Percentiles rank a stretch among this genome's conserved stretches.
Evolutionary conservation across 2,113 vertebrate genomes (phyloP).

Genomic region (Piprites chloris): DNA sequence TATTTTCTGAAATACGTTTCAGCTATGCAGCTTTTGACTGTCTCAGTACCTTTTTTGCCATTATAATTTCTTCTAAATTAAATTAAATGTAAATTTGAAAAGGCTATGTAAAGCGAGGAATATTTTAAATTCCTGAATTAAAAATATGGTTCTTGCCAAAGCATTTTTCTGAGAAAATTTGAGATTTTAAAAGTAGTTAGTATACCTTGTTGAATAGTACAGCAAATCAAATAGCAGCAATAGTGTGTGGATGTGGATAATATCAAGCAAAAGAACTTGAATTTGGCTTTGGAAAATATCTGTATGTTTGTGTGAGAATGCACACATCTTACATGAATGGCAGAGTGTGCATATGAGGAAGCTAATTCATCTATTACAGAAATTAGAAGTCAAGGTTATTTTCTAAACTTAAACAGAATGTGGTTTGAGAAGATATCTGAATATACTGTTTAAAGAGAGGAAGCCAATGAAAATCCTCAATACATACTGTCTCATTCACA

Average conservation of each 20-base stretch:
- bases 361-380: constrained; percentile 31
- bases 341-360: neutral
- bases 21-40: constrained; percentile 4
- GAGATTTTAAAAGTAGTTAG: neutral
- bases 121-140: neutral
- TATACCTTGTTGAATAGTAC: neutral
- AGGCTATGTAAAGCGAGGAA: neutral
- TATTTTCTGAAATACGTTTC: constrained; percentile 46
- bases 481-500: neutral
- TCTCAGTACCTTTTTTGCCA: neutral
- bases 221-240: neutral
- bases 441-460: neutral
- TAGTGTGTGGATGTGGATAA: neutral
- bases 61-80: neutral
- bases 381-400: constrained; percentile 36
- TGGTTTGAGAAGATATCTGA: neutral
- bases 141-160: neutral
- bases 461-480: constrained; percentile 14
- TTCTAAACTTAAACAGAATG: neutral
- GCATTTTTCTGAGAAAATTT: neutral
- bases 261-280: neutral
- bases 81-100: neutral
- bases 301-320: neutral
- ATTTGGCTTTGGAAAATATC: constrained; percentile 34
- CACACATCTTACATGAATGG: accelerated